phyloP scores from a whole-genome alignment of 1,140 invertebrate species.

The Meloidogyne hapla region DNA sequence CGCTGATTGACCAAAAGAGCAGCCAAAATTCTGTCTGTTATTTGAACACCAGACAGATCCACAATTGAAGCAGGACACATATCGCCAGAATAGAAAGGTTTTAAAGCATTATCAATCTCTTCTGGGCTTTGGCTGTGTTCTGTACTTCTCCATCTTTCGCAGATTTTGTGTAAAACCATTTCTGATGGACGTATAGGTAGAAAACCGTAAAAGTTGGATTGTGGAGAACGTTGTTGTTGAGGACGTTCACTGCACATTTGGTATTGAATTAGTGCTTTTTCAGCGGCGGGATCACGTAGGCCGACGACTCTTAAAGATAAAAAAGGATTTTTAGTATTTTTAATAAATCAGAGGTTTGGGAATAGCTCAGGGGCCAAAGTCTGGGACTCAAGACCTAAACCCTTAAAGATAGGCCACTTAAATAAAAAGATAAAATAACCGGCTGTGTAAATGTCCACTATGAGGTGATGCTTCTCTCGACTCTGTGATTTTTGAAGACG shows the following conservation, averaged over 20 bases:
- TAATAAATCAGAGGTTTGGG: too few relatives aligned
- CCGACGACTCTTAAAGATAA: constrained; percentile 6
- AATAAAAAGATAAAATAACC: neutral
- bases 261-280: constrained; percentile 22
- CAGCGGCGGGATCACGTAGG: constrained; percentile 14
- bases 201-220: constrained; percentile 3
- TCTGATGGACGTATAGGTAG: constrained; percentile 13
- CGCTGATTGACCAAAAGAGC: constrained; percentile 25
- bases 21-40: constrained; percentile 29
- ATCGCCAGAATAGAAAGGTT: constrained; percentile 21
- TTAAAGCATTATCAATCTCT: constrained; percentile 23
- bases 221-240: neutral
- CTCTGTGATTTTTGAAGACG: neutral
- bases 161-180: constrained; percentile 16
- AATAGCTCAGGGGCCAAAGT: too few relatives aligned
- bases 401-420: neutral
- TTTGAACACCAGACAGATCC: constrained; percentile 22
- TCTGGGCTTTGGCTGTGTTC: constrained; percentile 21
- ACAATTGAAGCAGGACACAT: constrained; percentile 8
- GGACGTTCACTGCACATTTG: constrained; percentile 11
- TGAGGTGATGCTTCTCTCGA: neutral
- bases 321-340: too few relatives aligned
- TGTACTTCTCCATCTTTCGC: constrained; percentile 21
- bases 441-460: neutral
- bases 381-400: too few relatives aligned